Conservation (phyloP, 2,797 vertebrate genomes). For the Eurystomus glaucurus region DNA sequence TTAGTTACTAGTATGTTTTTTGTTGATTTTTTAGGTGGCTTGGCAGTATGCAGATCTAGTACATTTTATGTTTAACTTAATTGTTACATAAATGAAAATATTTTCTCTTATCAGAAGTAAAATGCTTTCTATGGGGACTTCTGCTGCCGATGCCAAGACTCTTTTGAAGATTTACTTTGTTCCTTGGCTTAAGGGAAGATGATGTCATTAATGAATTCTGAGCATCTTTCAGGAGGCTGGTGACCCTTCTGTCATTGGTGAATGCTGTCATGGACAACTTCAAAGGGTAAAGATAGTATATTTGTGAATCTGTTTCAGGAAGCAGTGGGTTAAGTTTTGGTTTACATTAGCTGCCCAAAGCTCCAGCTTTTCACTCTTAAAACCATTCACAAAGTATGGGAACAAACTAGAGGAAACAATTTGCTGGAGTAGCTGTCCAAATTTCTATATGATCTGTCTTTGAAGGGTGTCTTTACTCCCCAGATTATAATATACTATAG, state of each 20-base stretch:
- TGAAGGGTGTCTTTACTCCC: neutral
- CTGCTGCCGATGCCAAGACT: conserved; percentile 15
- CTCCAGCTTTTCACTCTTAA: neutral
- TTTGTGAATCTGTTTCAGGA: neutral
- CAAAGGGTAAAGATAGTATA: conserved; percentile 35
- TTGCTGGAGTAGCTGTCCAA: neutral
- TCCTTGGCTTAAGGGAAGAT: conserved; percentile 49
- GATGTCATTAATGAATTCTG: neutral
- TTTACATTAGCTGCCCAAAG: conserved; percentile 4
- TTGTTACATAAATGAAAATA: conserved; percentile 36
- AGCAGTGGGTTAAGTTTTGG: neutral
- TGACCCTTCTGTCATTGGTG: conserved; percentile 31
- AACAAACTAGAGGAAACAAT: neutral
- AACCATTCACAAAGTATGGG: neutral
- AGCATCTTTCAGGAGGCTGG: conserved; percentile 36
- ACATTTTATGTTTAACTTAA: neutral
- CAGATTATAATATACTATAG: neutral
- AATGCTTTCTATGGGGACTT: conserved; percentile 59
- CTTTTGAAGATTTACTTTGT: conserved; percentile 3
- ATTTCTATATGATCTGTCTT: neutral
- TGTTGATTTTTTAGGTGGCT: neutral
- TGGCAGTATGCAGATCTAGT: neutral
- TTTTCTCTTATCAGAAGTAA: conserved; percentile 52
- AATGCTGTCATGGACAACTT: conserved; percentile 59
- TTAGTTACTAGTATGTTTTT: neutral